These are phyloP conservation scores for Diadromus collaris DNA, from an alignment of 2,888 invertebrate species.

Conservation along the genomic window DNA sequence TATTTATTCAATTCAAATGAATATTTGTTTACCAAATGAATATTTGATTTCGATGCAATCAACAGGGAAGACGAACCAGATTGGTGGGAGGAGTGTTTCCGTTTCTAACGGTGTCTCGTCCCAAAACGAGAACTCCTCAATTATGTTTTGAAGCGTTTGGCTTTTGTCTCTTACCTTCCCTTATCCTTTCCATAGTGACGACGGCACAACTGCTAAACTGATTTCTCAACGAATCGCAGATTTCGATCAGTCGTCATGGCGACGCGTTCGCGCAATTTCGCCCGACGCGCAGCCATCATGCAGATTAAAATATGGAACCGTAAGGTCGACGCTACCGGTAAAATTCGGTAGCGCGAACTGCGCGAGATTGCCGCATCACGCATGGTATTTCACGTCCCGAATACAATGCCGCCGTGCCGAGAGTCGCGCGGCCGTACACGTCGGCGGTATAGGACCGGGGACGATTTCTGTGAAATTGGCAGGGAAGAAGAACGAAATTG, in stretches of 20 bases:
- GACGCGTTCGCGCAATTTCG: not conserved
- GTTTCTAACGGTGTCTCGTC: not conserved
- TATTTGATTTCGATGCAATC: slow-evolving; percentile 2
- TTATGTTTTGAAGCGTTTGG: not conserved
- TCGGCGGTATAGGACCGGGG: not conserved
- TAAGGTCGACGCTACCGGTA: not conserved
- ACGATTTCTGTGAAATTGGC: slow-evolving; percentile 13
- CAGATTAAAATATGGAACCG: not conserved
- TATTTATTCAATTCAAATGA: no score
- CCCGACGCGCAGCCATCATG: not conserved
- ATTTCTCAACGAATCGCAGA: not conserved
- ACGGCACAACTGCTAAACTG: not conserved
- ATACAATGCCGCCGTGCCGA: not conserved
- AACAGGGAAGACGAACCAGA: slow-evolving; percentile 32
- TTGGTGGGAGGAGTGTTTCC: slow-evolving; percentile 29
- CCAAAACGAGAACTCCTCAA: not conserved
- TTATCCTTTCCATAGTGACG: not conserved
- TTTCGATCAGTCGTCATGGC: not conserved
- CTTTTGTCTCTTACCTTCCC: not conserved
- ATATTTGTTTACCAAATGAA: no score
- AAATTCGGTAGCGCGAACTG: not conserved
- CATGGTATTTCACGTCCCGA: not conserved
- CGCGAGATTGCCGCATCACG: not conserved
- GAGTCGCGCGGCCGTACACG: not conserved
- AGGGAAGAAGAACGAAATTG: slow-evolving; percentile 46